A percentile compares a stretch with the other conserved stretches of the same genome.
phyloP scores from a whole-genome alignment of 2,888 invertebrate species.

The Thymelicus acteon region DNA sequence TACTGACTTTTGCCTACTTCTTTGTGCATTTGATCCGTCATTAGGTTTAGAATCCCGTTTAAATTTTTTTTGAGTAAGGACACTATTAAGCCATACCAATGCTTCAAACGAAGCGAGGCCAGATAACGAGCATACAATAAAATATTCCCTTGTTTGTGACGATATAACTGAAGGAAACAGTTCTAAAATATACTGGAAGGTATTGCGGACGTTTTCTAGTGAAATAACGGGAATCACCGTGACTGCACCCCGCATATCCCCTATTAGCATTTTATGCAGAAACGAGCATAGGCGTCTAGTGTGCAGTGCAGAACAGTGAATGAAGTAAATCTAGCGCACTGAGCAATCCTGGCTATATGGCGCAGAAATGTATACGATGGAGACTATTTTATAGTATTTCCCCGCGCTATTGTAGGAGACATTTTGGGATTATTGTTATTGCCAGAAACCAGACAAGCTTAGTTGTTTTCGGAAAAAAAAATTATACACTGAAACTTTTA shows the following conservation, averaged over 20 bases:
- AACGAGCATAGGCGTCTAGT: slow-evolving; percentile 28
- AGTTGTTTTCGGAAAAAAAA: too few relatives aligned
- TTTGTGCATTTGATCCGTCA: too few relatives aligned
- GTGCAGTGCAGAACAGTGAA: slow-evolving; percentile 33
- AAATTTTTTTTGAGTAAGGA: too few relatives aligned
- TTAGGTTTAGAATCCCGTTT: too few relatives aligned
- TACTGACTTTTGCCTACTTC: too few relatives aligned
- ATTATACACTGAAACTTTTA: too few relatives aligned
- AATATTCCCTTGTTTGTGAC: too few relatives aligned
- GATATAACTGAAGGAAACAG: too few relatives aligned
- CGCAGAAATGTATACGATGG: slow-evolving; percentile 8
- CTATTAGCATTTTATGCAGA: slow-evolving; percentile 43
- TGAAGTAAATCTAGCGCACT: slow-evolving; percentile 40
- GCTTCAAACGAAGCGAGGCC: too few relatives aligned
- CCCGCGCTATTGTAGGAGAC: neutral
- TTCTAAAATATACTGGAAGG: neutral
- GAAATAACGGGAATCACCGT: neutral
- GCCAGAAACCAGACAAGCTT: too few relatives aligned
- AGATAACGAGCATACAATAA: too few relatives aligned
- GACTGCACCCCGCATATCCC: slow-evolving; percentile 14
- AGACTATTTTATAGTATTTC: slow-evolving; percentile 4
- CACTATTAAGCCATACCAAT: too few relatives aligned
- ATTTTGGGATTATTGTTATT: neutral
- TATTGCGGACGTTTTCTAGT: neutral
- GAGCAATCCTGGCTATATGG: slow-evolving; percentile 15